Base-by-base conservation (phyloP, 2,888 invertebrate genomes). In the Aleiodes alternator region DNA sequence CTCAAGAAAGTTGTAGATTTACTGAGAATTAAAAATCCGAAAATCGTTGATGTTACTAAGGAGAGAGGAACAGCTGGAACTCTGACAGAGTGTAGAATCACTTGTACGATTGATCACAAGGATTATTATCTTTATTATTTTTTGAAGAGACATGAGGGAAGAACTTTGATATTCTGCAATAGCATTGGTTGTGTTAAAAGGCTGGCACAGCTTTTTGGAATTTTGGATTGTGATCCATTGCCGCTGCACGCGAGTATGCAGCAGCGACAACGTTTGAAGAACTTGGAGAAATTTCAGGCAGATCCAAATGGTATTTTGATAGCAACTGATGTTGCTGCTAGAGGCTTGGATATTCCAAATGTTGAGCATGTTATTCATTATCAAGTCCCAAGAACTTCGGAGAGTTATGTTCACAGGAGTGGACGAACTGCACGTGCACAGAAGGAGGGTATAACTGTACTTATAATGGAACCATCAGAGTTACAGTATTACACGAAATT, bases 291-390 rank as follows among this genome's bases (percentile, higher is more conserved):
- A 79, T 96, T 96, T 89, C 92, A 94, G 51, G 94, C 93, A 74
- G 92, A 93, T 82, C 92, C 93, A 0, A 92, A 92, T 80, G 94
- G 95, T 0, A 88, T 99, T 7, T 90, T 99, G 50, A 92, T 99
- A 76, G 94, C 99, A 3, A 99, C 98, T 0, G 99, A 99, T 91
- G 98, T 99, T 5, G 99, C 99, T 0, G 98, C 99, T 0, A 92
- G 99, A 75, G 99, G 99, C 0, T 90, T 99, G 59, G 99, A 99
- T 90, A 98, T 99, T 83, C 96, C 97, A 0, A 92, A 94, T 82
- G 95, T 99, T 2, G 94, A 98, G 81, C 97, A 98, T 90, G 98
- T 99, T 1, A 92, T 99, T 78, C 99, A 99, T 90, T 99, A 98
- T 90, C 98, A 96, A 89, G 97, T 98, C 51, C 98, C 98, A 0